Conservation (phyloP, 2,113 vertebrate genomes). For the Podocnemis expansa region DNA sequence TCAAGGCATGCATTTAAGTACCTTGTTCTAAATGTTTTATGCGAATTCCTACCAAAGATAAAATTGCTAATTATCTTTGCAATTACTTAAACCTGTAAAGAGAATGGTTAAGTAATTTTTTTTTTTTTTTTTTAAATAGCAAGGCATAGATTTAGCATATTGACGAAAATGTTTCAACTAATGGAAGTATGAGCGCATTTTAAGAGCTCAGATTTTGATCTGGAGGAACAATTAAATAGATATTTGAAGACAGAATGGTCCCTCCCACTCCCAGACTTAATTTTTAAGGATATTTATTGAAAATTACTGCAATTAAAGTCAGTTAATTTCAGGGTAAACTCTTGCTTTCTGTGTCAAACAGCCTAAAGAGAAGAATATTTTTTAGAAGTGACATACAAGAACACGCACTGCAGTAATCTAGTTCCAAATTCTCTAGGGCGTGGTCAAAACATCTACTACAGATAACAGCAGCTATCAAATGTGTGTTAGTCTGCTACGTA, state of each 20-base stretch:
- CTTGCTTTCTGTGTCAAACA: not conserved
- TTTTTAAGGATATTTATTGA: not conserved
- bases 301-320: not conserved
- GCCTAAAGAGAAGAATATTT: not conserved
- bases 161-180: not conserved
- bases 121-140: not conserved
- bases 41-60: not conserved
- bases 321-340: not conserved
- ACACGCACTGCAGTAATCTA: not conserved
- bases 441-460: not conserved
- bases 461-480: slow-evolving; percentile 53
- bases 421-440: not conserved
- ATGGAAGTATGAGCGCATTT: not conserved
- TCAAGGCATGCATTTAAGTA: not conserved
- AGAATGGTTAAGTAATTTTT: not conserved
- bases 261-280: not conserved
- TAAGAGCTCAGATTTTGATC: not conserved
- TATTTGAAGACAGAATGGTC: not conserved
- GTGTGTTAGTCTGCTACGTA: not conserved
- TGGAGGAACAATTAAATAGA: not conserved
- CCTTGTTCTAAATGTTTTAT: not conserved
- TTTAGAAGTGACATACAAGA: not conserved
- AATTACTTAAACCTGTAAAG: not conserved
- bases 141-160: not conserved
- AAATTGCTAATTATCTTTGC: not conserved